A percentile compares a stretch with the other conserved stretches of the same genome.
Conservation (phyloP, 2,113 vertebrate genomes). For the Phaethornis superciliosus region DNA sequence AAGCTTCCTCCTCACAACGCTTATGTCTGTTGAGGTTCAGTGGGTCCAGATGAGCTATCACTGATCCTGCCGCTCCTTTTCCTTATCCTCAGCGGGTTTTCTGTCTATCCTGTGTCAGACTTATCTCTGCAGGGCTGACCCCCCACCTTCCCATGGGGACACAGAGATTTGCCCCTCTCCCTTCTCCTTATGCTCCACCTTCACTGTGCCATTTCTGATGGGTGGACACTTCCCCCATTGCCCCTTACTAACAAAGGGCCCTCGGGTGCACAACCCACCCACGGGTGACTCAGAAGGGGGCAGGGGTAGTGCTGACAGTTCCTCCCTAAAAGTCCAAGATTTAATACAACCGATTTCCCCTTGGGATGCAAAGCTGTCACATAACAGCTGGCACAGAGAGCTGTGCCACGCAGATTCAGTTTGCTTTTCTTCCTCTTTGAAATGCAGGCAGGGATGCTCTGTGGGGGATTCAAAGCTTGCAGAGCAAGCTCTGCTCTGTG, state of each 20-base stretch:
- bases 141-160: neutral
- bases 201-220: rapidly evolving
- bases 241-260: neutral
- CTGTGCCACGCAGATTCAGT: neutral
- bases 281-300: neutral
- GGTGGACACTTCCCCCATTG: neutral
- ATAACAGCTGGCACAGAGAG: neutral
- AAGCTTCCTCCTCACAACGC: neutral
- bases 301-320: neutral
- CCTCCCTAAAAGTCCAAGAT: neutral
- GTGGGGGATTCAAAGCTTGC: neutral
- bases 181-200: neutral
- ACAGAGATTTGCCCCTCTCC: neutral
- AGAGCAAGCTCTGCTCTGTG: neutral
- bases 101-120: neutral
- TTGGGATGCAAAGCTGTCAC: neutral
- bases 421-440: neutral
- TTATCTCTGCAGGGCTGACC: neutral
- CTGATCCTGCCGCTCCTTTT: neutral
- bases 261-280: neutral
- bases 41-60: neutral
- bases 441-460: neutral
- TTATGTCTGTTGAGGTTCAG: neutral
- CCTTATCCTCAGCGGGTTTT: neutral
- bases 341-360: neutral